Base-by-base conservation (phyloP, 2,888 invertebrate species). In the Galeruca laticollis region DNA sequence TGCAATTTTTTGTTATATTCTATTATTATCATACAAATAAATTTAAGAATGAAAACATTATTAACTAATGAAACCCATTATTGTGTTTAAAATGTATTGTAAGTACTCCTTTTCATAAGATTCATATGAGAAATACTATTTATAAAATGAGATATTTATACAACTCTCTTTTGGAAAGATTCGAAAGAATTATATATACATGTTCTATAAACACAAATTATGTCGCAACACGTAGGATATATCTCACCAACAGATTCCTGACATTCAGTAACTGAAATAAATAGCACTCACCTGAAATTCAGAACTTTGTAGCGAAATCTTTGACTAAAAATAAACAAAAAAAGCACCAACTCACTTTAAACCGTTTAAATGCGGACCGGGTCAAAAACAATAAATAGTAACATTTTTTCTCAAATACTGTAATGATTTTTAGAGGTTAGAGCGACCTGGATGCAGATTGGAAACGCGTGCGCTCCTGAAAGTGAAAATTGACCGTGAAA, bases 381-480 rank as follows among this genome's bases (percentile, higher is more conserved):
- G 11, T 3, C 3, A 35, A 35, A 35, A 33, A 35, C 33, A 9
- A 33, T 57, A n/a, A 18, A 35, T 5, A 33, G 33, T 35, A 67
- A 43, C 51, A 56, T 63, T 54, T 21, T 37, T 18, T 47, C 21
- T 43, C n/a, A 43, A 49, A 60, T n/a, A 13, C 20, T 52, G 8
- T 47, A 66, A 62, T 60, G 69, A 67, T 69, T 72, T 54, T 65
- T 61, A 52, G 61, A 68, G 72, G 72, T 72, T 72, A 70, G 56
- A 40, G 21, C 15, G 63, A 68, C 65, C 70, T 68, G 63, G 68
- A 72, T 70, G 43, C 62, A 63, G 59, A 61, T 33, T 57, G 59
- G 60, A 61, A 68, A 72, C 72, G 72, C 72, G 54, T 68, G 72
- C 72, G 72, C 67, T 62, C 68, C 51, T 61, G 56, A 62, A 68